Percentiles rank a stretch among this genome's conserved stretches.
These are phyloP conservation scores for Coilia nasus DNA, from an alignment of 2,797 vertebrate species.

Conservation along the genomic window DNA sequence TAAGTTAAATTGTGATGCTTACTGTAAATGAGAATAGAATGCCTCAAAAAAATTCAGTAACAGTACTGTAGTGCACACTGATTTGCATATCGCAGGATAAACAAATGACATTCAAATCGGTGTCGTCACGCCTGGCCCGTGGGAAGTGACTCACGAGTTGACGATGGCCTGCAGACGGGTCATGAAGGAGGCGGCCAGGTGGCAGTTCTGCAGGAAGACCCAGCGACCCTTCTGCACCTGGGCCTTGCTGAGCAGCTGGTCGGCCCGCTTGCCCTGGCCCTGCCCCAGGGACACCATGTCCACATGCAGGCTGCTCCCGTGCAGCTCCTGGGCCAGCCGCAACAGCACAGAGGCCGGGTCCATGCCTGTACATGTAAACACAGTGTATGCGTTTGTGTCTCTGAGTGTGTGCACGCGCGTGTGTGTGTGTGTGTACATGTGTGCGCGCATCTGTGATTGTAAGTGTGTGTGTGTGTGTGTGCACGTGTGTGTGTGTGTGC, in stretches of 20 bases:
- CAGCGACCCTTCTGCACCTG: slow-evolving; percentile 52
- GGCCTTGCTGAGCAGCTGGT: slow-evolving; percentile 60
- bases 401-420: too few species aligned
- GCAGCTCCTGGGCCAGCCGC: slow-evolving; percentile 65
- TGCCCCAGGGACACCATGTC: slow-evolving; percentile 67
- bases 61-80: not conserved
- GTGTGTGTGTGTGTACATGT: too few species aligned
- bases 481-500: not conserved
- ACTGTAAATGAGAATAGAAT: too few species aligned
- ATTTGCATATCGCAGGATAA: too few species aligned
- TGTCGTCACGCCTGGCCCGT: slow-evolving; percentile 12
- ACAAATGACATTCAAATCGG: too few species aligned
- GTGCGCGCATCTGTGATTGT: too few species aligned
- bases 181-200: slow-evolving; percentile 66
- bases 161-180: slow-evolving; percentile 61
- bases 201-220: slow-evolving; percentile 73
- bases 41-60: not conserved
- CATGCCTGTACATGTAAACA: slow-evolving; percentile 46
- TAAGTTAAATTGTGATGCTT: too few species aligned
- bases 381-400: too few species aligned
- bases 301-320: slow-evolving; percentile 54
- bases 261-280: slow-evolving; percentile 60
- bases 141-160: slow-evolving; percentile 58
- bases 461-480: not conserved
- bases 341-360: slow-evolving; percentile 57